Evolutionary conservation across 2,888 invertebrate genomes (phyloP).

Genomic region (Agrochola circellaris): DNA sequence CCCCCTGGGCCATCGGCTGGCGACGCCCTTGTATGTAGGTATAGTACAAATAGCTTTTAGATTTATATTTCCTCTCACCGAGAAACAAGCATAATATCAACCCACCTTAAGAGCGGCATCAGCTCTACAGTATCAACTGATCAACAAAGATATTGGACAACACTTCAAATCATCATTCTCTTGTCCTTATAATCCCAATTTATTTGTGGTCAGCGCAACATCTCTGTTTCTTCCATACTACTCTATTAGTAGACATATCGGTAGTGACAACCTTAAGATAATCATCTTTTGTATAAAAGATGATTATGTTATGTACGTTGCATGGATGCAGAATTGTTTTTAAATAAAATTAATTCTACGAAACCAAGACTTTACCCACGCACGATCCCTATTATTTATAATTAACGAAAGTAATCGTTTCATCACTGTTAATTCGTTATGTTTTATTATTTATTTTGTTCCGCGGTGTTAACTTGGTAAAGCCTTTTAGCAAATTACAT

Average conservation of each 20-base stretch:
- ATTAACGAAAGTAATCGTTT: constrained; percentile 37
- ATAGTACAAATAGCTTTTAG: not conserved
- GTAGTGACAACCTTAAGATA: no score
- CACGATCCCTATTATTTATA: constrained; percentile 22
- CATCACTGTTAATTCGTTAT: constrained; percentile 23
- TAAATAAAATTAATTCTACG: not conserved
- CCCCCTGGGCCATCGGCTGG: no score
- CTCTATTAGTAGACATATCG: no score
- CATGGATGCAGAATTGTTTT: not conserved
- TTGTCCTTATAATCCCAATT: not conserved
- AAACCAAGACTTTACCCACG: constrained; percentile 3
- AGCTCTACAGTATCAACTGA: not conserved
- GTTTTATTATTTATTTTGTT: constrained; percentile 24
- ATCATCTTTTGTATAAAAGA: no score
- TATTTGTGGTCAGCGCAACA: not conserved
- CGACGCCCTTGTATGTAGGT: no score
- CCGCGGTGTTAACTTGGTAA: constrained; percentile 18
- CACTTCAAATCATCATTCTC: not conserved
- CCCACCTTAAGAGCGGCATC: not conserved
- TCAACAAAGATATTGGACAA: not conserved
- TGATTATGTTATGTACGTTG: no score
- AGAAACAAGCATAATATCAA: not conserved
- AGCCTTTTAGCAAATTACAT: constrained; percentile 17
- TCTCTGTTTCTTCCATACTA: no score
- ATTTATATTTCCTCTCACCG: not conserved